A percentile compares a stretch with the other conserved stretches of the same genome.
phyloP scores from a whole-genome alignment of 2,888 invertebrate species.

The Caradrina kadenii region DNA sequence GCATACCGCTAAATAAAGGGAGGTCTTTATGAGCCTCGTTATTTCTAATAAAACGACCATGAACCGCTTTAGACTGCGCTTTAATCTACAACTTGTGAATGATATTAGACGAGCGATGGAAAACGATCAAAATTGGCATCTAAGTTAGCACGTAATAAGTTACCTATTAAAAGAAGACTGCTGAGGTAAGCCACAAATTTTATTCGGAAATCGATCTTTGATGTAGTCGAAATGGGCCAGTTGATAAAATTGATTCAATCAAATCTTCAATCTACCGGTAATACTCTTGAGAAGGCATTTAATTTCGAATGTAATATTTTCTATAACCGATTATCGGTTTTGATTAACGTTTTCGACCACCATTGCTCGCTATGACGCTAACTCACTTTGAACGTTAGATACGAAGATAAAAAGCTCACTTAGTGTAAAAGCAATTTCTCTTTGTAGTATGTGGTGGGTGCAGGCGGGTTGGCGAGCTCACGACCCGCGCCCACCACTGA shows the following conservation, averaged over 20 bases:
- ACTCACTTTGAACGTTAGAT: conserved; percentile 46
- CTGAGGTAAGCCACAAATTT: conserved; percentile 36
- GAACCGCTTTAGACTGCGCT: conserved; percentile 32
- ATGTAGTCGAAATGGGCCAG: conserved; percentile 25
- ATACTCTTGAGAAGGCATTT: conserved; percentile 15
- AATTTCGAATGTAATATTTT: conserved; percentile 22
- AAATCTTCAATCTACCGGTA: conserved; percentile 18
- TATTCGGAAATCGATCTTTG: conserved; percentile 44
- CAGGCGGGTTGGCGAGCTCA: conserved; percentile 29
- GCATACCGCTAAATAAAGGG: conserved; percentile 57
- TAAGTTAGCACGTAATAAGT: conserved; percentile 10
- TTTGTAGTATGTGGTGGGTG: conserved; percentile 65
- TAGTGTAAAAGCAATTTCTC: conserved; percentile 62
- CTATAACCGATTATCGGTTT: conserved; percentile 24
- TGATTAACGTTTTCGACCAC: conserved; percentile 23
- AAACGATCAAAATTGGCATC: conserved; percentile 31
- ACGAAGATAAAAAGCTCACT: conserved; percentile 55
- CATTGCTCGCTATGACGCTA: conserved; percentile 22
- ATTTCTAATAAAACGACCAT: conserved; percentile 57
- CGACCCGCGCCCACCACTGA: conserved; percentile 65
- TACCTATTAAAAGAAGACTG: conserved; percentile 20
- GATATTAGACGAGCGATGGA: conserved; percentile 26
- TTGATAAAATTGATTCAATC: conserved; percentile 45
- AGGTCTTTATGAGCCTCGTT: conserved; percentile 64
- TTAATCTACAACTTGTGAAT: conserved; percentile 30